Base-by-base conservation (phyloP, 2,797 vertebrate genomes). In the Karalla daura region DNA sequence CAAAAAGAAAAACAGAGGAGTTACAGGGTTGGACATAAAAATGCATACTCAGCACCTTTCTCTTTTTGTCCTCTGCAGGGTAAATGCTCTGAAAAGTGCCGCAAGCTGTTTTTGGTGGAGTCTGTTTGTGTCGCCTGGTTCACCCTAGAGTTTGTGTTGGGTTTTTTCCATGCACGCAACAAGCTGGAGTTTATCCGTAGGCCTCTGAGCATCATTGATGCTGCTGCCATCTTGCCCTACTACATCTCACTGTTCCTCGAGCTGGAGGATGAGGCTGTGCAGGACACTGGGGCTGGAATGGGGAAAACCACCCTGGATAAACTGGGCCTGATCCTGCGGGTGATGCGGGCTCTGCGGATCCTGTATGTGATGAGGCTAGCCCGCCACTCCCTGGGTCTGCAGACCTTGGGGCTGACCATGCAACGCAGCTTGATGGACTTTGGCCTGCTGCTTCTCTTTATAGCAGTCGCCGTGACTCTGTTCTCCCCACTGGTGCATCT, bases 71-170 rank as follows among this genome's bases (percentile, higher is more conserved):
- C n/a, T 70, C 46, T 11, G 12, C 88, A 97, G 96, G 95, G 94
- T 0, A 90, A 95, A 87, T 98, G 96, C 72, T 95, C 94, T 6
- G 93, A 88, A 70, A 96, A 91, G 76, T 96, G 95, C 89, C 93
- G 91, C 86, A 94, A 85, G 83, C 92, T 97, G 72, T 97, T 97
- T 5, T 49, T 96, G 41, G 92, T 97, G 73, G 96, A 97, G 89
- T 95, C 95, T 0, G 63, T 95, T 70, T 97, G 96, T 0, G 96
- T 96, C 66, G 94, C 91, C 20, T 97, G 96, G 96, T 97, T 97
- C 62, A 94, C 95, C 27, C 75, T 97, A 65, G 96, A 97, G 78
- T 94, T 96, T 80, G 5, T 76, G 4, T 62, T 90, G 36, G 88
- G 95, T 1, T 95, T 97, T 50, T 86, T 96, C 41, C 94, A 97